Percentiles rank a stretch among this genome's conserved stretches.
These are phyloP conservation scores for Neolamprologus toae DNA, from an alignment of 2,113 vertebrate genomes.

Conservation along the genomic window DNA sequence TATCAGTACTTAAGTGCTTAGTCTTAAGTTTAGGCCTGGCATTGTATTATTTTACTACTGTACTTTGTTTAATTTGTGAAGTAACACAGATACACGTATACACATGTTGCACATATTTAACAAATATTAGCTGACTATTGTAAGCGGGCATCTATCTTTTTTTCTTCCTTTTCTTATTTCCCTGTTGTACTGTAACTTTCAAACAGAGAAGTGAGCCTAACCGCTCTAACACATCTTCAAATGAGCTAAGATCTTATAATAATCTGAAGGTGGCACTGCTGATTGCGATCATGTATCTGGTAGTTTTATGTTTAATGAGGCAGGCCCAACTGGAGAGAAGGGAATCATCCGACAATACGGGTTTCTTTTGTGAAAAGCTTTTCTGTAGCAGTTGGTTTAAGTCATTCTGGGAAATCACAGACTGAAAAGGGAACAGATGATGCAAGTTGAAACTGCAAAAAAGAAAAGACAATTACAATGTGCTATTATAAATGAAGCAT, in stretches of 20 bases:
- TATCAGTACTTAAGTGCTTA: not conserved
- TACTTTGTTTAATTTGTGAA: not conserved
- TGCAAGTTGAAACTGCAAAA: not conserved
- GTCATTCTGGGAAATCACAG: conserved; percentile 10
- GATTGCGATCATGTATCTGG: not conserved
- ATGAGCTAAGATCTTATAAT: not conserved
- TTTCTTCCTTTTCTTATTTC: not conserved
- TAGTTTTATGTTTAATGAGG: conserved; percentile 9
- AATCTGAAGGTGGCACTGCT: not conserved
- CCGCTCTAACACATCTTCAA: not conserved
- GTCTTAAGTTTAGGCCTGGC: not conserved
- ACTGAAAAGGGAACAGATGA: conserved; percentile 11
- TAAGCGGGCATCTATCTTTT: not conserved
- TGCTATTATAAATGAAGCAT: not conserved
- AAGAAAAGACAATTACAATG: not conserved
- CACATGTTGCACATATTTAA: not conserved
- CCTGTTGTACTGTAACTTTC: not conserved
- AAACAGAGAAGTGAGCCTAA: not conserved
- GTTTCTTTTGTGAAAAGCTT: not conserved
- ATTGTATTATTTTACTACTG: not conserved
- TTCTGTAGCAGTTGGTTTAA: not conserved
- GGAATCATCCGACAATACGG: not conserved
- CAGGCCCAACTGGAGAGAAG: not conserved
- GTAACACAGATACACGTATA: not conserved
- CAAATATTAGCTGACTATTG: not conserved